Base-by-base conservation (phyloP, 1,140 invertebrate species). In the Drosophila aff. region DNA sequence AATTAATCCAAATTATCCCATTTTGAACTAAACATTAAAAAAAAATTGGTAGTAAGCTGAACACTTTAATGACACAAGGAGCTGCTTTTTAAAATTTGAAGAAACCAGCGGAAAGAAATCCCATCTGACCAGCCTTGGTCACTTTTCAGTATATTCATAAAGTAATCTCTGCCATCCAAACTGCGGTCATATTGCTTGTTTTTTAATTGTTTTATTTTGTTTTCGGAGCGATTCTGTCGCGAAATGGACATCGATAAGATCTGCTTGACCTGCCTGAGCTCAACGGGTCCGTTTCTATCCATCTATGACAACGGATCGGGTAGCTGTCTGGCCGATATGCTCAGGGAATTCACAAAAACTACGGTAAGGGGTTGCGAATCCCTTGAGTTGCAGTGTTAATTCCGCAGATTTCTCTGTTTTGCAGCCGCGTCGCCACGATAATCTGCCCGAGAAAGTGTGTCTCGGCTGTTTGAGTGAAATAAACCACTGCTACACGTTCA, bases 181-280 rank as follows among this genome's bases (percentile, higher is more conserved):
- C 8, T 50, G 11, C 47, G 49, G 67, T 53, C 62, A 33, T 31
- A 67, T 65, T 33, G 23, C 31, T 46, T 44, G 31, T 53, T 40
- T 47, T 26, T 38, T 52, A 65, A 69, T 67, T 53, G 40, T 71
- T 71, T 44, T 67, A 38, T 69, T 44, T 71, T 71, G 47, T 38
- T 68, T 69, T 36, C 9, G 36, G 9, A 38, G 23, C 33, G 28
- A 65, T 60, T 64, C n/a, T 47, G 31, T 44, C 67, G 46, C 55
- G 40, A 79, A 72, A 86, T 92, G 91, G 91, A 92, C 73, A 77
- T 92, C 53, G 82, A 91, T 36, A 92, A 92, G 75, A 92, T 92
- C n/a, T 92, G 91, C 55, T 74, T 91, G 16, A 92, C 91, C 21
- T 92, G 91, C 36, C 46, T 92, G 13, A 78, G 72, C 13, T 67